These are phyloP conservation scores for Hirtodrosophila alboralis DNA, from an alignment of 2,888 invertebrate genomes.

Conservation along the genomic window DNA sequence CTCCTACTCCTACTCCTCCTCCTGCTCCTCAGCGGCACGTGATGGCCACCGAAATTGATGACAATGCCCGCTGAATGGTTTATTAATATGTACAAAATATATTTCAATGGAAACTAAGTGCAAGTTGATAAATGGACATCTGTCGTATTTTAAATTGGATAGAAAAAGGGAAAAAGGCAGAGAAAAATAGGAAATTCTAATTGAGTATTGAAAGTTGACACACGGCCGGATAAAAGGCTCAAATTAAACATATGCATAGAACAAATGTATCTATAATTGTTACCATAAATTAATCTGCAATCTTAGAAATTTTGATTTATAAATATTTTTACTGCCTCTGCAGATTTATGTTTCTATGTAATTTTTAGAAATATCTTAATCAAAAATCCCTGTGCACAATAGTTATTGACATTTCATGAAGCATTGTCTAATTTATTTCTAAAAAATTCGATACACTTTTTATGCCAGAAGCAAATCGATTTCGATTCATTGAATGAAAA, in stretches of 20 bases:
- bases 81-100: slow-evolving; percentile 55
- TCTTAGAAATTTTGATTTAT: too few species aligned
- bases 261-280: too few species aligned
- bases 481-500: slow-evolving; percentile 13
- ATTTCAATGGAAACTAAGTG: slow-evolving; percentile 30
- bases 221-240: too few species aligned
- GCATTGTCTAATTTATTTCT: neutral
- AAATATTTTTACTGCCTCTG: too few species aligned
- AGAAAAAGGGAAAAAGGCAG: slow-evolving; percentile 5
- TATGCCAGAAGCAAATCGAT: slow-evolving; percentile 16
- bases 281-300: too few species aligned
- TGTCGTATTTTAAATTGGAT: slow-evolving; percentile 6
- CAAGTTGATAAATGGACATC: slow-evolving; percentile 54
- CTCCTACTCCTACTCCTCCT: too few species aligned
- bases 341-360: too few species aligned
- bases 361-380: slow-evolving; percentile 16
- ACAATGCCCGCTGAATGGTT: slow-evolving; percentile 33
- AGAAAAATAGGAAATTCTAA: neutral
- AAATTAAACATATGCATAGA: too few species aligned
- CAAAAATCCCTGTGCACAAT: neutral
- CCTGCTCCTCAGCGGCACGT: slow-evolving; percentile 29
- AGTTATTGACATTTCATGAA: neutral
- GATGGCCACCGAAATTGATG: slow-evolving; percentile 48
- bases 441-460: slow-evolving; percentile 5
- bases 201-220: too few species aligned